phyloP scores from a whole-genome alignment of 1,140 invertebrate genomes.

The Ceratina japonica region DNA sequence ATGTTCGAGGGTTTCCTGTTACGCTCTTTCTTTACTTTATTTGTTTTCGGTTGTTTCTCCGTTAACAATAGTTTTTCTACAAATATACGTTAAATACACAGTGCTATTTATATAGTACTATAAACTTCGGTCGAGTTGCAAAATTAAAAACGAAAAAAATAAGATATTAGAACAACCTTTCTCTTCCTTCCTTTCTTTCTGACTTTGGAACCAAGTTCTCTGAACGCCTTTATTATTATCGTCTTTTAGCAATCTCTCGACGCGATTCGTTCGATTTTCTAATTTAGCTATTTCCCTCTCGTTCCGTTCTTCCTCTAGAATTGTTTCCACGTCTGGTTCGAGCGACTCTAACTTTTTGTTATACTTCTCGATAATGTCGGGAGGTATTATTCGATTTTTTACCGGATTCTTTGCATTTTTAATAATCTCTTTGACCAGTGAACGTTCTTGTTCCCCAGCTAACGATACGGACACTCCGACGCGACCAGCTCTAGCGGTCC shows the following conservation, averaged over 20 bases:
- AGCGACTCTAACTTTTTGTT: conserved; percentile 85
- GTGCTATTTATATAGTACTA: neutral
- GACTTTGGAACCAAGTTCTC: conserved; percentile 93
- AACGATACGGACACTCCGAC: conserved; percentile 95
- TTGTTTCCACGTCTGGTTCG: conserved; percentile 88
- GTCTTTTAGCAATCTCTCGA: conserved; percentile 86
- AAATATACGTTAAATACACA: conserved; percentile 35
- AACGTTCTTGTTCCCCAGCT: conserved; percentile 94
- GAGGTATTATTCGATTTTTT: conserved; percentile 92
- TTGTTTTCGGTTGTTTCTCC: conserved; percentile 57
- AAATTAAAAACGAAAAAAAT: conserved; percentile 16
- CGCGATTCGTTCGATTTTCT: conserved; percentile 91
- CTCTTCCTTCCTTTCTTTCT: conserved; percentile 89
- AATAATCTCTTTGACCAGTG: conserved; percentile 94
- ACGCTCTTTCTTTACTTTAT: conserved; percentile 67
- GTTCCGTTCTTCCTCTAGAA: conserved; percentile 91
- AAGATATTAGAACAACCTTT: conserved; percentile 78
- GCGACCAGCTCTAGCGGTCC: conserved; percentile 96
- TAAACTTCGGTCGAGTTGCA: neutral
- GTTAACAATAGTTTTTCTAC: conserved; percentile 72
- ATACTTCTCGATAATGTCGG: conserved; percentile 94
- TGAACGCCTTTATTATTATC: conserved; percentile 66
- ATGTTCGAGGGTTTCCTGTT: conserved; percentile 62
- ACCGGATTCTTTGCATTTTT: conserved; percentile 92
- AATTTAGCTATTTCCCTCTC: conserved; percentile 90